Conservation (phyloP, 37 sponge, comb jelly and placozoan species). For the Tethya wilhelma region DNA sequence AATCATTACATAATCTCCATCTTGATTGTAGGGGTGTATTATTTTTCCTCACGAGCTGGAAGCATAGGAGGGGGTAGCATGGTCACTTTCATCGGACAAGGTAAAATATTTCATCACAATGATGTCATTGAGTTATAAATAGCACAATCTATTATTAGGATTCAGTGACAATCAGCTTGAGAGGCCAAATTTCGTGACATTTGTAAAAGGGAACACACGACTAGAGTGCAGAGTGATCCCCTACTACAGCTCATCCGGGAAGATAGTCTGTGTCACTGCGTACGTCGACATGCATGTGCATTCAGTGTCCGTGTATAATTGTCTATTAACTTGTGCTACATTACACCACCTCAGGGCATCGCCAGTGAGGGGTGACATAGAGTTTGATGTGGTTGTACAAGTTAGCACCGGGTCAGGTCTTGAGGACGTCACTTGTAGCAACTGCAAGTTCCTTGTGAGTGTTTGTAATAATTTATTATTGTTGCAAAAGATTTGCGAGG, state of each 20-base stretch:
- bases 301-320: no score
- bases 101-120: neutral
- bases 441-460: no score
- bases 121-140: neutral
- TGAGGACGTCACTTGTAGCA: no score
- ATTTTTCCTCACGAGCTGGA: slow-evolving; percentile 9
- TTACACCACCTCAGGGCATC: no score
- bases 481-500: no score
- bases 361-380: no score
- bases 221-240: slow-evolving; percentile 66
- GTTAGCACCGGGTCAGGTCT: no score
- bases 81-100: slow-evolving; percentile 31
- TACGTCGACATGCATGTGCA: slow-evolving; percentile 8
- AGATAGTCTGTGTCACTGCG: slow-evolving; percentile 75
- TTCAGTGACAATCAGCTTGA: slow-evolving; percentile 68
- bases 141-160: neutral
- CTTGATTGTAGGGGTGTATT: no score
- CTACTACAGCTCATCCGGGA: slow-evolving; percentile 41
- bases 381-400: no score
- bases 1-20: no score
- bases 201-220: slow-evolving; percentile 1
- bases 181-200: slow-evolving; percentile 61
- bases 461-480: no score
- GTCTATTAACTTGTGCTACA: no score
- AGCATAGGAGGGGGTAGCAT: slow-evolving; percentile 44